Evolutionary conservation across 2,797 vertebrate genomes (phyloP).

Genomic region (Xenops minutus): DNA sequence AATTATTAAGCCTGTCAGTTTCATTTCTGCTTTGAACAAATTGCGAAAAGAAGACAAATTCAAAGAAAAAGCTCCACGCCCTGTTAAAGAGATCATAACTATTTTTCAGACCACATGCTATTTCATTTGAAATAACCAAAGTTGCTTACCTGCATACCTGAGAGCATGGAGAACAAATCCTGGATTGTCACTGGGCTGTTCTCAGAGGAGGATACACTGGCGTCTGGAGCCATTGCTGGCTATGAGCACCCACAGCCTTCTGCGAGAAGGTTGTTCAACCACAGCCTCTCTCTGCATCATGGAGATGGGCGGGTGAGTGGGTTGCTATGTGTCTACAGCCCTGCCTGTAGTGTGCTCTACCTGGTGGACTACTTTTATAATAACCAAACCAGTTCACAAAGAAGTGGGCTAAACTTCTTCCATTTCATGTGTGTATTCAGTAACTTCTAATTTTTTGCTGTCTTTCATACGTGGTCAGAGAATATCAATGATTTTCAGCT

Average conservation of each 20-base stretch:
- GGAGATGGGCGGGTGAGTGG: not conserved
- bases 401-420: not conserved
- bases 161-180: not conserved
- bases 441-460: not conserved
- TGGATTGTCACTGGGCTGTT: not conserved
- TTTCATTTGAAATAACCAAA: not conserved
- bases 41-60: not conserved
- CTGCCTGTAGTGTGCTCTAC: not conserved
- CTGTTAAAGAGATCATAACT: not conserved
- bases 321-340: not conserved
- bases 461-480: not conserved
- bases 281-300: not conserved
- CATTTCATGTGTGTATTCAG: not conserved
- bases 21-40: conserved; percentile 15
- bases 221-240: not conserved
- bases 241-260: not conserved
- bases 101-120: not conserved
- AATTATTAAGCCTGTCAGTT: conserved; percentile 22
- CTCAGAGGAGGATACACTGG: fast-evolving
- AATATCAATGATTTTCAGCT: not conserved
- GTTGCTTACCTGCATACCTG: not conserved
- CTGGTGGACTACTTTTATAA: not conserved
- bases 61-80: not conserved
- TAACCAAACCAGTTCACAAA: not conserved
- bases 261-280: not conserved